phyloP scores from a whole-genome alignment of 1,140 invertebrate genomes.

The Aplysia californica region DNA sequence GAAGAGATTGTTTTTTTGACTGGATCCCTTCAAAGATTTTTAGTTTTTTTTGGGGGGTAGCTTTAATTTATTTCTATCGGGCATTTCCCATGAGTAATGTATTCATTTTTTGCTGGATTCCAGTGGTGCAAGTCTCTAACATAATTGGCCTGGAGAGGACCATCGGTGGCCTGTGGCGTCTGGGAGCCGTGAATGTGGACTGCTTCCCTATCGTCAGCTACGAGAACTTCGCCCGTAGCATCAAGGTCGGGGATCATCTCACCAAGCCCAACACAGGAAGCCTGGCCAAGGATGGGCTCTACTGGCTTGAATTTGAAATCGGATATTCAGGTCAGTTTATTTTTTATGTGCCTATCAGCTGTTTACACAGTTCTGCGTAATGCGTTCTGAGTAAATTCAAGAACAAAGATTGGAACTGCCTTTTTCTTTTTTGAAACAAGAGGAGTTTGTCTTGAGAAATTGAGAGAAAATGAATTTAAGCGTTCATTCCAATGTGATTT shows the following conservation, averaged over 20 bases:
- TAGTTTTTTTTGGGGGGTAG: background rate
- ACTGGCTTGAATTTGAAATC: slow-evolving; percentile 44
- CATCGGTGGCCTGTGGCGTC: slow-evolving; percentile 40
- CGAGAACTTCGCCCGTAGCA: slow-evolving; percentile 40
- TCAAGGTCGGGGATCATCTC: slow-evolving; percentile 26
- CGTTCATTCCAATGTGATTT: no score
- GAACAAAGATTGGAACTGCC: no score
- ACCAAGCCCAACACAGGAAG: slow-evolving; percentile 15
- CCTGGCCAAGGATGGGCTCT: slow-evolving; percentile 37
- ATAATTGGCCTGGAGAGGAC: slow-evolving; percentile 48
- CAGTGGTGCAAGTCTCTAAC: slow-evolving; percentile 48
- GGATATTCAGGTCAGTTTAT: slow-evolving; percentile 40
- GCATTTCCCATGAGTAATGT: background rate
- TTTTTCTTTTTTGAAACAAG: no score
- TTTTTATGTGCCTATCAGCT: no score
- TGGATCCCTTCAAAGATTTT: background rate
- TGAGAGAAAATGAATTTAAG: no score
- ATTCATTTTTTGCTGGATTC: background rate
- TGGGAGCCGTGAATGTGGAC: slow-evolving; percentile 41
- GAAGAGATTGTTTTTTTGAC: slow-evolving; percentile 6
- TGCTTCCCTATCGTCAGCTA: slow-evolving; percentile 41
- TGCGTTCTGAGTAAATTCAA: no score
- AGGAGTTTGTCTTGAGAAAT: no score
- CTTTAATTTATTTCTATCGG: background rate
- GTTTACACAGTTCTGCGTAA: no score